Conservation (phyloP, 2,888 invertebrate species). For the Protonemura montana region DNA sequence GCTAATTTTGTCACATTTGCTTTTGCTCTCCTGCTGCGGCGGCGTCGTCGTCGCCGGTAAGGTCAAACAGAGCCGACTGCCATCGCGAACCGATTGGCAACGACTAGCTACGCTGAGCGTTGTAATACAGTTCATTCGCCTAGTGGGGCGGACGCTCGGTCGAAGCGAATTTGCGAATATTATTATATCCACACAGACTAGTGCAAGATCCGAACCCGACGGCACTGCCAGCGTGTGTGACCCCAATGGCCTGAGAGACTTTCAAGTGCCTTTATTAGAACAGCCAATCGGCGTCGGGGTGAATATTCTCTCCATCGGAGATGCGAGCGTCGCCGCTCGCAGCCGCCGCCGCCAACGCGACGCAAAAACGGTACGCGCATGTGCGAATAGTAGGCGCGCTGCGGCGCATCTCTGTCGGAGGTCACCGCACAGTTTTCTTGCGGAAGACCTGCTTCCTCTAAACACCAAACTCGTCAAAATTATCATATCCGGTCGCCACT, state of each 20-base stretch:
- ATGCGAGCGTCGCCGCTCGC: neutral
- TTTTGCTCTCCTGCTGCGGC: neutral
- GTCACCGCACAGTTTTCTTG: constrained; percentile 10
- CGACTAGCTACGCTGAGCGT: neutral
- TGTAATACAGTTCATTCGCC: neutral
- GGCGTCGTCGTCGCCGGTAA: neutral
- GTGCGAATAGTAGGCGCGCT: neutral
- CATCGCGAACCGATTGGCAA: neutral
- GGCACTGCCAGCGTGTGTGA: constrained; percentile 43
- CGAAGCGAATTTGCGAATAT: constrained; percentile 28
- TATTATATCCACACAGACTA: constrained; percentile 17
- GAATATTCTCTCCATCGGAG: constrained; percentile 43
- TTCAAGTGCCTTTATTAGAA: constrained; percentile 49
- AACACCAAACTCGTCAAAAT: neutral
- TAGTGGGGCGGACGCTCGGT: neutral
- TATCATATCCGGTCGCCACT: neutral
- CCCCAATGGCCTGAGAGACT: constrained; percentile 49
- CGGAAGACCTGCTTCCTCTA: neutral
- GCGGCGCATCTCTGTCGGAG: neutral
- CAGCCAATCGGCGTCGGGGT: constrained; percentile 48
- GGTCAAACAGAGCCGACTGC: neutral
- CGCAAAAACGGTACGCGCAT: neutral
- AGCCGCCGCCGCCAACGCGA: neutral
- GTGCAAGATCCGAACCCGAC: neutral
- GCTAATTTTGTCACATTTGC: neutral